Base-by-base conservation (phyloP, 2,888 invertebrate species). In the Drosophila mayaguana region DNA sequence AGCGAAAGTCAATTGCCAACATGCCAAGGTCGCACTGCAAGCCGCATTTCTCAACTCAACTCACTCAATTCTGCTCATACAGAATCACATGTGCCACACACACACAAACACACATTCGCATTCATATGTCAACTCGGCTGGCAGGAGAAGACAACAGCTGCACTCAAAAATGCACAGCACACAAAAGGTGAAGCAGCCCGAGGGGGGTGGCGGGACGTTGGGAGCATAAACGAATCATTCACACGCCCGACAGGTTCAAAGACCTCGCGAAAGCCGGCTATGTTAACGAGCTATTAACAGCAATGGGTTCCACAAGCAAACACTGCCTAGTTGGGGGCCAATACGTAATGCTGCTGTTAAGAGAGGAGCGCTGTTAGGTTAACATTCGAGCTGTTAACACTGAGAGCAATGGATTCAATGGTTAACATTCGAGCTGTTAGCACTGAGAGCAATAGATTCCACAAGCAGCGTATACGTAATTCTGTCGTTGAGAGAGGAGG, bases 181-280 rank as follows among this genome's bases (percentile, higher is more conserved):
- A 32, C 43, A 63, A 40, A 68, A 68, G 20, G 25, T 32, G 14
- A 3, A 50, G 9, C 32, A 16, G 14, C 25, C 46, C 0, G 18
- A 1, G 14, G 0, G 5, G 4, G 40, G 32, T 4, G 8, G 32
- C 4, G 16, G 1, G 12, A 12, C 2, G 28, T 11, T 2, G 20
- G 1, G 1, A 11, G 28, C 28, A 20, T 48, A 20, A 48, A 38
- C 38, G 38, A 59, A 59, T 48, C 28, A 48, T 59, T 48, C 48
- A 46, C 61, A 67, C 40, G 48, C 22, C 43, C 48, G 22, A 48
- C 20, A 25, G 60, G 78, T 81, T 78, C 78, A 78, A 73, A 78
- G 81, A 81, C 73, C 78, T 62, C 32, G 28, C 28, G 46, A 55
- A 80, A 61, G 78, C 77, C 81, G 72, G 81, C 53, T 55, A 63